phyloP scores from a whole-genome alignment of 37 sponge, comb jelly and placozoan genomes.

The Lycopodina hypogea region DNA sequence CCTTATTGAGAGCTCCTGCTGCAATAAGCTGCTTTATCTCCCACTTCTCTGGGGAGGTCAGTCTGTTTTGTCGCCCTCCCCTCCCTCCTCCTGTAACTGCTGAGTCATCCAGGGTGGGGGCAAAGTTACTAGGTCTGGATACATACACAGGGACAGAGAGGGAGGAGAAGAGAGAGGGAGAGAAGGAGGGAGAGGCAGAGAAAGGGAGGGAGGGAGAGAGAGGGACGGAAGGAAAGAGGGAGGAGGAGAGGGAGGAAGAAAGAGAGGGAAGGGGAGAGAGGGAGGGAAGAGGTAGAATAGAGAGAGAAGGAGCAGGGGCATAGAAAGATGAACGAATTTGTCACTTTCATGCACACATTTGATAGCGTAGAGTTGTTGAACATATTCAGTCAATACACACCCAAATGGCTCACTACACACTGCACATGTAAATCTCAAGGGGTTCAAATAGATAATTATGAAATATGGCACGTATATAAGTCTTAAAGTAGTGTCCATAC shows the following conservation, averaged over 20 bases:
- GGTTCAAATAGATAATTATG: too few relatives aligned
- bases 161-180: neutral
- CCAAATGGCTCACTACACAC: neutral
- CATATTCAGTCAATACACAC: neutral
- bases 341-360: too few relatives aligned
- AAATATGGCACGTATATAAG: too few relatives aligned
- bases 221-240: neutral
- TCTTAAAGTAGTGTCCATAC: too few relatives aligned
- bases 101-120: conserved; percentile 14
- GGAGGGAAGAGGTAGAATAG: too few relatives aligned
- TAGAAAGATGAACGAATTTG: too few relatives aligned
- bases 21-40: conserved; percentile 97
- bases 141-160: neutral
- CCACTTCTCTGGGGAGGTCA: conserved; percentile 98
- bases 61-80: conserved; percentile 26
- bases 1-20: conserved; percentile 89
- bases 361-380: too few relatives aligned
- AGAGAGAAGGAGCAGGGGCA: too few relatives aligned
- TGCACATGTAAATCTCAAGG: neutral
- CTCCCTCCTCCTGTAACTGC: conserved; percentile 8
- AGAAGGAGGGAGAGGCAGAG: neutral
- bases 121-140: conserved; percentile 34
- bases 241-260: too few relatives aligned
- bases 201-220: too few relatives aligned
- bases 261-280: too few relatives aligned